phyloP scores from a whole-genome alignment of 2,113 vertebrate species.

The Steatornis caripensis region DNA sequence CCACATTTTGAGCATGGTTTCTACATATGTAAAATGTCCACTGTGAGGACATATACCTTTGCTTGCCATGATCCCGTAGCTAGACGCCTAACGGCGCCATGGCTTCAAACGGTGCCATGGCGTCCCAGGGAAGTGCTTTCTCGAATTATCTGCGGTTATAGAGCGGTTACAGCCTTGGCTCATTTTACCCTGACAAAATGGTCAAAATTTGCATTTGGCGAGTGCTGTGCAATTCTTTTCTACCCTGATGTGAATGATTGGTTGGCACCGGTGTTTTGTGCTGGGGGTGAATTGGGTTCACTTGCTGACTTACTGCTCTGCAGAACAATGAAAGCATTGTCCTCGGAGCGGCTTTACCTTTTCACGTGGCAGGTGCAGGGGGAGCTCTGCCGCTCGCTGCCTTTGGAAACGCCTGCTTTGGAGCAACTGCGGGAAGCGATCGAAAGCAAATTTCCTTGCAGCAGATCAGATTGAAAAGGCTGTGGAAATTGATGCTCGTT shows the following conservation, averaged over 20 bases:
- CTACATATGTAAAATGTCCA: background rate
- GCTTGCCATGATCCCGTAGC: background rate
- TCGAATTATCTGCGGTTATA: background rate
- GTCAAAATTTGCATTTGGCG: background rate
- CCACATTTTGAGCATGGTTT: background rate
- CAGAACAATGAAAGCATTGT: background rate
- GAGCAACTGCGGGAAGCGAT: background rate
- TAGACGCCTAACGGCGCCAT: background rate
- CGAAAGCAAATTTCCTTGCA: background rate
- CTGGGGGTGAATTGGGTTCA: background rate
- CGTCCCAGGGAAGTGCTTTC: background rate
- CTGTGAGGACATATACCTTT: background rate
- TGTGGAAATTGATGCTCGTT: background rate
- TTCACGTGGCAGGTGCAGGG: rapidly evolving
- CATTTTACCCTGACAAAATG: background rate
- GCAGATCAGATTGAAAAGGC: background rate
- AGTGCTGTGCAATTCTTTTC: background rate
- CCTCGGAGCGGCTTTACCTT: background rate
- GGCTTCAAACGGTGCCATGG: no score
- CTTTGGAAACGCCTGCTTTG: background rate
- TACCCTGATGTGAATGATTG: background rate
- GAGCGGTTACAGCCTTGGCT: background rate
- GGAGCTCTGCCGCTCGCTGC: background rate
- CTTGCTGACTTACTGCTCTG: background rate
- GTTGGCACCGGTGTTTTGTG: background rate